phyloP scores from a whole-genome alignment of 1,140 invertebrate species.

The Frieseomelitta varia region DNA sequence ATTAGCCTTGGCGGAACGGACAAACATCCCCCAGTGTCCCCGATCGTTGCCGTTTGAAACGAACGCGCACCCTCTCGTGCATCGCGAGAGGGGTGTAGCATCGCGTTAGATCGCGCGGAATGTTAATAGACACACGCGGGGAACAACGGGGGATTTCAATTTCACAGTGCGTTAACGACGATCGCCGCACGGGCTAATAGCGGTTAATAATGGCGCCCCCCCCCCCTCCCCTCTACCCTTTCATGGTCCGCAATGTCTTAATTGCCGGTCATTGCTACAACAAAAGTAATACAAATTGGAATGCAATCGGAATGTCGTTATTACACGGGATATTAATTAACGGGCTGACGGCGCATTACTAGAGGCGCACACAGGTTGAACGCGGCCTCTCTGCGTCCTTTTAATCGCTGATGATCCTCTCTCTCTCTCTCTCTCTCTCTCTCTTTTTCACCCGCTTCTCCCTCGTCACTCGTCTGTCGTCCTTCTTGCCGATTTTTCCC shows the following conservation, averaged over 20 bases:
- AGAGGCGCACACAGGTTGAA: neutral
- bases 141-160: slow-evolving; percentile 50
- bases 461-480: no score
- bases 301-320: slow-evolving; percentile 41
- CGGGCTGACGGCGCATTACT: slow-evolving; percentile 11
- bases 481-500: neutral
- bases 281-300: slow-evolving; percentile 43
- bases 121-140: slow-evolving; percentile 35
- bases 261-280: slow-evolving; percentile 38
- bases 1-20: neutral
- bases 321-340: slow-evolving; percentile 48
- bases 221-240: no score
- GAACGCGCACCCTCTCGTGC: neutral
- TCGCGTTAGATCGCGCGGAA: neutral
- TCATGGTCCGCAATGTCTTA: slow-evolving; percentile 32
- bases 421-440: neutral
- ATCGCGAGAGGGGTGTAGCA: neutral
- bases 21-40: neutral
- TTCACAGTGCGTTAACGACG: slow-evolving; percentile 48
- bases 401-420: slow-evolving; percentile 17
- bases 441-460: no score
- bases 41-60: neutral
- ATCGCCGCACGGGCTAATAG: slow-evolving; percentile 34
- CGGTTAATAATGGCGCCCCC: slow-evolving; percentile 29
- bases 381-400: neutral